Evolutionary conservation across 1,140 invertebrate species (phyloP).

Genomic region (Nephila pilipes): DNA sequence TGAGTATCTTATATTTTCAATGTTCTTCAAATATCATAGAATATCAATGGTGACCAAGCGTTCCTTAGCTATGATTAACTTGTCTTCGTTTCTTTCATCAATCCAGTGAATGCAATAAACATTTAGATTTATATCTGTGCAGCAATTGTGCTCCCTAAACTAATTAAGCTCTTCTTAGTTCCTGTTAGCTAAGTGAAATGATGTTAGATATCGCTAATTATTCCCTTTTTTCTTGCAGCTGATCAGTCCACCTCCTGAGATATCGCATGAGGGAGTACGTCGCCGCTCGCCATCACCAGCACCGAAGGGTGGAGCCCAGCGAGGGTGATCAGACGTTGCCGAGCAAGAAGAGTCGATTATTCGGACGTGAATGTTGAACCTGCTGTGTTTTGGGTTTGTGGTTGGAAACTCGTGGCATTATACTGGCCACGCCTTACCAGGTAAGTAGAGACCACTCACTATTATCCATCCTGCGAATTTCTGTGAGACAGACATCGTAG

Average conservation of each 20-base stretch:
- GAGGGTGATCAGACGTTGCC: constrained; percentile 30
- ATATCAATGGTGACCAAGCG: too few species aligned
- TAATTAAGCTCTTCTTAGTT: too few species aligned
- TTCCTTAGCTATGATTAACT: too few species aligned
- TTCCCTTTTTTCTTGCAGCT: not conserved
- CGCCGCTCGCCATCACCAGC: constrained; percentile 2
- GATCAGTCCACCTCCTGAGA: not conserved
- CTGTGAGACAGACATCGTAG: too few species aligned
- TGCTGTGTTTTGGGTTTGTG: constrained; percentile 76
- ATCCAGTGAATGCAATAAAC: too few species aligned
- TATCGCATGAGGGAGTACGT: not conserved
- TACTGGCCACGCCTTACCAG: constrained; percentile 74
- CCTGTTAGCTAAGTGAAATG: too few species aligned
- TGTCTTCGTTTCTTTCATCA: too few species aligned
- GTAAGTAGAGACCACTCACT: constrained; percentile 1
- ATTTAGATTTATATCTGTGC: too few species aligned
- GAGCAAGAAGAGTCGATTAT: not conserved
- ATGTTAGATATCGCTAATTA: too few species aligned
- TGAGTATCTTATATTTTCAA: too few species aligned
- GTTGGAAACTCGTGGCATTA: constrained; percentile 75
- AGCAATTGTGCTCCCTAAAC: too few species aligned
- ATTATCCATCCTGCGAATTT: not conserved
- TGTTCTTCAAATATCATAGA: too few species aligned
- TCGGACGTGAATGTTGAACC: constrained; percentile 73
- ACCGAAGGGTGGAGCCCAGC: not conserved